These are phyloP conservation scores for Glandiceps talaboti DNA, from an alignment of 53 echinoderm and acorn worm genomes.

Conservation along the genomic window DNA sequence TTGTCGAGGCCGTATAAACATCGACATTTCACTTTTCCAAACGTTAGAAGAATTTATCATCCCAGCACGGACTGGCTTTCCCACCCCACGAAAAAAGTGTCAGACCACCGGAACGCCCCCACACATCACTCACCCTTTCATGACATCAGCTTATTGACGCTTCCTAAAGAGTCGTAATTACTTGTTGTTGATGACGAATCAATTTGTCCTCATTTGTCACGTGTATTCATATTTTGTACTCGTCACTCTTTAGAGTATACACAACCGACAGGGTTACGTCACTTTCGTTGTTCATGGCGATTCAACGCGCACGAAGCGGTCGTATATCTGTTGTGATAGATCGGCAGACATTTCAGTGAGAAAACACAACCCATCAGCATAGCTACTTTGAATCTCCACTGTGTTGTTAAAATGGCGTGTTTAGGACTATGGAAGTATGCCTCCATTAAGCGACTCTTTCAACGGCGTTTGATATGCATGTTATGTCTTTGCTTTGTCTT, in stretches of 20 bases:
- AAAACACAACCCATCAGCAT: too few species aligned
- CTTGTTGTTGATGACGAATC: background rate
- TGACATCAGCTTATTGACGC: background rate
- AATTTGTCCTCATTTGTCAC: background rate
- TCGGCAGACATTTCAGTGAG: too few species aligned
- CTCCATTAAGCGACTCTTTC: background rate
- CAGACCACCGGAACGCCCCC: too few species aligned
- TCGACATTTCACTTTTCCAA: too few species aligned
- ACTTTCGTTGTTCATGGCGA: too few species aligned
- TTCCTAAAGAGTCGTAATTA: background rate
- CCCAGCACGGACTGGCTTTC: too few species aligned
- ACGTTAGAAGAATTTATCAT: too few species aligned
- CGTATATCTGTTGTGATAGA: too few species aligned
- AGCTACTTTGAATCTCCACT: too few species aligned
- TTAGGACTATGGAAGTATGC: background rate
- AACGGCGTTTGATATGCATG: background rate
- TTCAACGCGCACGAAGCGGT: too few species aligned
- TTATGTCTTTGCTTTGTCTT: background rate
- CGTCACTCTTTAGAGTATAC: background rate
- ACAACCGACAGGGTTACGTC: background rate
- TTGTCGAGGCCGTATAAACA: too few species aligned
- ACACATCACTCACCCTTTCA: background rate
- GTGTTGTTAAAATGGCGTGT: background rate
- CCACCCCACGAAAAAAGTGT: too few species aligned
- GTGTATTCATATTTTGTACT: background rate